Conservation (phyloP, 2,797 vertebrate genomes). For the Sylvilagus floridanus region DNA sequence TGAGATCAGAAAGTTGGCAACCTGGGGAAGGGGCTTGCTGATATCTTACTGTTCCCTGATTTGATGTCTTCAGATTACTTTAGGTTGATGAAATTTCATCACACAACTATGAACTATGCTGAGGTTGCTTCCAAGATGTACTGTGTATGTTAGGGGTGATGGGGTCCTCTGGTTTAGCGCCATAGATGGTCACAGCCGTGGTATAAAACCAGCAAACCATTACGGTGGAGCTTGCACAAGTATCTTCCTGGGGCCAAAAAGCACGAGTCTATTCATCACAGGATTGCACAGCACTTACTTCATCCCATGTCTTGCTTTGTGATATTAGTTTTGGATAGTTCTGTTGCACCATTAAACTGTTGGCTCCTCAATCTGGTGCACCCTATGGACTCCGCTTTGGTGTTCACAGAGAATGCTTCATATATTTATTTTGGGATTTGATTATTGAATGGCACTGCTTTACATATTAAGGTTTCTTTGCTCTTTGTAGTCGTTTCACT, state of each 20-base stretch:
- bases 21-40: background rate
- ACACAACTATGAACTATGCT: background rate
- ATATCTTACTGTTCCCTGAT: slow-evolving; percentile 1
- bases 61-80: slow-evolving; percentile 55
- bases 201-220: background rate
- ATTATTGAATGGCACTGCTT: background rate
- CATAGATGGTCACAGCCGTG: background rate
- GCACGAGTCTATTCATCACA: background rate
- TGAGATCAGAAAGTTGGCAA: slow-evolving; percentile 30
- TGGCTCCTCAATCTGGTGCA: background rate
- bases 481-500: background rate
- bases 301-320: background rate
- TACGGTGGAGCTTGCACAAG: background rate
- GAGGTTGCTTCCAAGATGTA: slow-evolving; percentile 32
- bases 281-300: background rate
- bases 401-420: background rate
- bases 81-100: slow-evolving; percentile 21
- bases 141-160: background rate
- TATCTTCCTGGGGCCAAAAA: background rate
- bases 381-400: background rate
- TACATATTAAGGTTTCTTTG: slow-evolving; percentile 1
- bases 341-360: background rate
- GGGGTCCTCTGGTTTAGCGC: background rate
- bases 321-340: background rate
- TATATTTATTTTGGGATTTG: background rate